phyloP scores from a whole-genome alignment of 2,888 invertebrate genomes.

The Rotaria magnacalcarata region DNA sequence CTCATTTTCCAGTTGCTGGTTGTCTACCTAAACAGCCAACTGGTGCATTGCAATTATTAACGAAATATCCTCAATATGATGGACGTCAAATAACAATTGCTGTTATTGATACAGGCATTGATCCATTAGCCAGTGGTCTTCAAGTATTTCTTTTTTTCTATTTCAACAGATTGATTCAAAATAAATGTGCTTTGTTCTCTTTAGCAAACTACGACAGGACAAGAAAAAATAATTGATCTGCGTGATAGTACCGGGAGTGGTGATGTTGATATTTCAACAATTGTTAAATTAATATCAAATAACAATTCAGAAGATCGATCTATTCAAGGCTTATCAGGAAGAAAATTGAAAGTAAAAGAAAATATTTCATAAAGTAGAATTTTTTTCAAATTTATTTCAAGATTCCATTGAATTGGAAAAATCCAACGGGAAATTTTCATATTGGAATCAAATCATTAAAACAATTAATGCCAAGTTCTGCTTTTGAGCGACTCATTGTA shows the following conservation, averaged over 20 bases:
- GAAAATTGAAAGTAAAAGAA: conserved; percentile 72
- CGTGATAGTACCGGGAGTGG: conserved; percentile 93
- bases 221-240: conserved; percentile 84
- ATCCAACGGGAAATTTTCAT: conserved; percentile 77
- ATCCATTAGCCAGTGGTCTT: conserved; percentile 87
- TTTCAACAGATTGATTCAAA: conserved; percentile 40
- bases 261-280: conserved; percentile 82
- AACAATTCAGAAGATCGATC: conserved; percentile 69
- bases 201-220: conserved; percentile 79
- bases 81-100: conserved; percentile 85
- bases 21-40: conserved; percentile 81
- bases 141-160: conserved; percentile 64
- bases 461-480: conserved; percentile 77
- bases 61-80: conserved; percentile 82
- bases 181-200: conserved; percentile 50
- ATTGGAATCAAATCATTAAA: conserved; percentile 79
- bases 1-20: conserved; percentile 40
- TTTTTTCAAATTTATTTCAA: conserved; percentile 55
- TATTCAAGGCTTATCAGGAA: conserved; percentile 70
- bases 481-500: conserved; percentile 70
- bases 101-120: conserved; percentile 93
- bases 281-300: conserved; percentile 64
- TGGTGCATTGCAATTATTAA: conserved; percentile 77
- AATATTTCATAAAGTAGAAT: background rate
- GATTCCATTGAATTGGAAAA: conserved; percentile 77